Conservation (phyloP, 2,113 vertebrate genomes). For the Istiophorus platypterus region DNA sequence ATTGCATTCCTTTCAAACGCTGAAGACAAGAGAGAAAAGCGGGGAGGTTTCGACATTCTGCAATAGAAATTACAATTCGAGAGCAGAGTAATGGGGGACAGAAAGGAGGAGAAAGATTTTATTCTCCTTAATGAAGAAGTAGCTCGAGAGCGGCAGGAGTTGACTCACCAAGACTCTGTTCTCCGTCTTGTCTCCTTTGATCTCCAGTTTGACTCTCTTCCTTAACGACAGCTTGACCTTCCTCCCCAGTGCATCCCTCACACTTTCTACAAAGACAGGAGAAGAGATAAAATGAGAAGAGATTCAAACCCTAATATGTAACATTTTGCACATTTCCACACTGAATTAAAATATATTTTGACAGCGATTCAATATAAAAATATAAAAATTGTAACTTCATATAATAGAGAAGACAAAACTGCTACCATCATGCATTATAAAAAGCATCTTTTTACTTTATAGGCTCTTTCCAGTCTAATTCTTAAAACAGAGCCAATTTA, state of each 20-base stretch:
- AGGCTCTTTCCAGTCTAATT: neutral
- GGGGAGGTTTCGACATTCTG: slow-evolving; percentile 1
- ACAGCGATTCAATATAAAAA: neutral
- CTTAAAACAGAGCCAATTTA: neutral
- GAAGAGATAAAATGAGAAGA: slow-evolving; percentile 21
- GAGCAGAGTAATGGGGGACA: slow-evolving; percentile 12
- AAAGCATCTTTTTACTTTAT: neutral
- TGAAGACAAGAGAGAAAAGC: neutral
- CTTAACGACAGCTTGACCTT: slow-evolving; percentile 94
- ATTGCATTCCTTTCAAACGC: neutral
- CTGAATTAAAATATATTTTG: neutral
- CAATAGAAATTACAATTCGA: slow-evolving; percentile 4
- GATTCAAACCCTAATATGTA: neutral
- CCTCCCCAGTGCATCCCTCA: slow-evolving; percentile 95
- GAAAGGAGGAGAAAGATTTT: neutral
- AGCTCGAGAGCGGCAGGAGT: slow-evolving; percentile 58
- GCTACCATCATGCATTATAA: neutral
- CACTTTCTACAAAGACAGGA: slow-evolving; percentile 76
- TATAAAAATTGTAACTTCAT: neutral
- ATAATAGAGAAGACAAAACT: neutral
- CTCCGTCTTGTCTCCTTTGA: slow-evolving; percentile 96
- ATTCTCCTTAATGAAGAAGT: slow-evolving; percentile 22
- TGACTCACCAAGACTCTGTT: slow-evolving; percentile 97
- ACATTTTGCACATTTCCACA: neutral
- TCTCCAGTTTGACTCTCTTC: slow-evolving; percentile 95